Percentiles rank a stretch among this genome's conserved stretches.
phyloP scores from a whole-genome alignment of 2,797 vertebrate genomes.

The Nasua narica region DNA sequence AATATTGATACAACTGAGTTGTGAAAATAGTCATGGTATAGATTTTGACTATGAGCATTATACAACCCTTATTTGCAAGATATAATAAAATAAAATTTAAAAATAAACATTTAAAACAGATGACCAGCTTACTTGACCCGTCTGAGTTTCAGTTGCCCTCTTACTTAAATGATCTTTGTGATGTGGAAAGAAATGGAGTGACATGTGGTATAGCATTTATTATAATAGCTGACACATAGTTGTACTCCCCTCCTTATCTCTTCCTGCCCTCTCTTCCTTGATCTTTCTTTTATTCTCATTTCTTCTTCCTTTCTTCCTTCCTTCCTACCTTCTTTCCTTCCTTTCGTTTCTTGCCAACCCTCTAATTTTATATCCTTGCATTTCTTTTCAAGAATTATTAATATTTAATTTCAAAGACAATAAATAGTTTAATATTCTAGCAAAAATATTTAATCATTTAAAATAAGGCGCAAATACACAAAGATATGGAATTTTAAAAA shows the following conservation, averaged over 20 bases:
- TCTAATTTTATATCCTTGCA: no score
- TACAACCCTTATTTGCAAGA: not conserved
- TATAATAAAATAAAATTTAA: not conserved
- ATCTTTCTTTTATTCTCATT: not conserved
- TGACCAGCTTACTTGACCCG: not conserved
- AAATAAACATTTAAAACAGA: not conserved
- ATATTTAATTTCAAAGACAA: not conserved
- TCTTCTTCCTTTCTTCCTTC: not conserved
- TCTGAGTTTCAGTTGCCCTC: not conserved
- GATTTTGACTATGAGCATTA: not conserved
- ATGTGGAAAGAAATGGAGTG: not conserved
- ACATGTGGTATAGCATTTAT: not conserved
- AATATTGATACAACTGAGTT: not conserved
- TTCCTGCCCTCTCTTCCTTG: not conserved
- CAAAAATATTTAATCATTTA: not conserved
- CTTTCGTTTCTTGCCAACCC: not conserved
- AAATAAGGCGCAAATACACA: not conserved
- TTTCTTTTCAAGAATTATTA: not conserved
- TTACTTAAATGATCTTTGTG: not conserved
- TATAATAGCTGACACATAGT: not conserved
- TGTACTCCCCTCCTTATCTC: not conserved
- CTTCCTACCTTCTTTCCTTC: not conserved
- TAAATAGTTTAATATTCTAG: not conserved
- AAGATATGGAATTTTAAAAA: not conserved
- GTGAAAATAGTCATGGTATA: not conserved